Evolutionary conservation across 2,797 vertebrate genomes (phyloP), one percentile per base, ranked within the genome.

Genomic region (Denticeps clupeoides): DNA sequence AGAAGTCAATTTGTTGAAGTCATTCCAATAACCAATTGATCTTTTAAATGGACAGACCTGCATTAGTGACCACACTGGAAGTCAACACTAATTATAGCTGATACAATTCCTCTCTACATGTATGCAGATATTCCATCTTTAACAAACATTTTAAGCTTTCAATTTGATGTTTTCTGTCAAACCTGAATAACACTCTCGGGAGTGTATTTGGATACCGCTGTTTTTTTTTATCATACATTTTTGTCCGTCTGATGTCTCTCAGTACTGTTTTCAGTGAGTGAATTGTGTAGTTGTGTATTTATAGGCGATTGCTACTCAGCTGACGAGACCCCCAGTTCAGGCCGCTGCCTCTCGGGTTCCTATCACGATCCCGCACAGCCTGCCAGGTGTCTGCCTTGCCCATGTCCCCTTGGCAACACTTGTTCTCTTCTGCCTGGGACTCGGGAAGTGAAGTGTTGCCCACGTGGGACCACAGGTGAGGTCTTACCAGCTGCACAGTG

Each of bases 251-350:
- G 7, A 49, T 15, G 9, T 31, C 9, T 18, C 49, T 27, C 26
- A n/a, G 23, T 15, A 12, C 31, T 18, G 7, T 27, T 5, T 21
- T 38, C 16, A 21, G 10, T 38, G 4, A 26, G 3, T 31, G 18
- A 32, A 22, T 8, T 23, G 5, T 5, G n/a, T 29, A 9, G 7
- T 37, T 41, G 9, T 18, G 31, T 11, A 4, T 29, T 33, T 24
- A 16, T 66, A 91, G 89, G 90, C 4, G 92, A 93, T 31, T 97
- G 93, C 52, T 91, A 89, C 64, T 83, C 90, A 0, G 86, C 87
- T 4, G 93, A 99, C 5, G 84, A 91, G 62, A 86, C 79, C 0
- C 70, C 76, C 7, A 73, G 56, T 2, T 73, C 65, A 0, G 64
- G 24, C 6, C 69, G 64, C 60, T 96, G 93, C 44, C 69, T 79